These are phyloP conservation scores for Ornithoptera alexandrae DNA, from an alignment of 2,888 invertebrate species.

Conservation along the genomic window DNA sequence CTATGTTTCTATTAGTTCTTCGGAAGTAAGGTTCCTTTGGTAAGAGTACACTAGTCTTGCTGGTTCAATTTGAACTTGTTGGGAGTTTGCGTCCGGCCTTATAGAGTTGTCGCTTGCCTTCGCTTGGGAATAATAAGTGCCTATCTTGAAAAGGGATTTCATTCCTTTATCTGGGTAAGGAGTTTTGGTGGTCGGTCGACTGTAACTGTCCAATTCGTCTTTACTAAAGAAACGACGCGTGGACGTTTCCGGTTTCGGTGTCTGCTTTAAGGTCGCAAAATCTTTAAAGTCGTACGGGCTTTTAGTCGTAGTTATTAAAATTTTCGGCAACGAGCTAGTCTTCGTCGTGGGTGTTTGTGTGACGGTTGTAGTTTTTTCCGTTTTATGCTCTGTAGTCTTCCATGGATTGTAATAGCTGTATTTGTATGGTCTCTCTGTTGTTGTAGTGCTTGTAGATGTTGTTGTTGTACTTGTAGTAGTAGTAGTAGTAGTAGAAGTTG, in stretches of 20 bases:
- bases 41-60: slow-evolving; percentile 65
- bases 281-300: slow-evolving; percentile 79
- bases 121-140: slow-evolving; percentile 70
- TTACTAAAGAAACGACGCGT: slow-evolving; percentile 66
- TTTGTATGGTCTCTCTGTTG: slow-evolving; percentile 51
- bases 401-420: slow-evolving; percentile 45
- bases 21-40: slow-evolving; percentile 68
- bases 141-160: slow-evolving; percentile 69
- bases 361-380: slow-evolving; percentile 50
- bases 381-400: slow-evolving; percentile 37
- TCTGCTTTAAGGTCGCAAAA: slow-evolving; percentile 61
- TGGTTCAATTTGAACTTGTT: slow-evolving; percentile 73
- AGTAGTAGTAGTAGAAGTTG: slow-evolving; percentile 33
- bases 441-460: slow-evolving; percentile 38
- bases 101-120: slow-evolving; percentile 72
- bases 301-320: slow-evolving; percentile 74
- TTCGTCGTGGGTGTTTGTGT: slow-evolving; percentile 44
- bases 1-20: slow-evolving; percentile 55
- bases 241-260: slow-evolving; percentile 45
- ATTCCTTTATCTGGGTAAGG: slow-evolving; percentile 64
- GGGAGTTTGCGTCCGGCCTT: slow-evolving; percentile 72
- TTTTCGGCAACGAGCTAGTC: slow-evolving; percentile 58
- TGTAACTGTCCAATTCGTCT: slow-evolving; percentile 60
- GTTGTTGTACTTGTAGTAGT: slow-evolving; percentile 35
- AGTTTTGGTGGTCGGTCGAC: slow-evolving; percentile 77